Evolutionary conservation across 1,140 invertebrate species (phyloP).

Genomic region (Drosophila tristis): DNA sequence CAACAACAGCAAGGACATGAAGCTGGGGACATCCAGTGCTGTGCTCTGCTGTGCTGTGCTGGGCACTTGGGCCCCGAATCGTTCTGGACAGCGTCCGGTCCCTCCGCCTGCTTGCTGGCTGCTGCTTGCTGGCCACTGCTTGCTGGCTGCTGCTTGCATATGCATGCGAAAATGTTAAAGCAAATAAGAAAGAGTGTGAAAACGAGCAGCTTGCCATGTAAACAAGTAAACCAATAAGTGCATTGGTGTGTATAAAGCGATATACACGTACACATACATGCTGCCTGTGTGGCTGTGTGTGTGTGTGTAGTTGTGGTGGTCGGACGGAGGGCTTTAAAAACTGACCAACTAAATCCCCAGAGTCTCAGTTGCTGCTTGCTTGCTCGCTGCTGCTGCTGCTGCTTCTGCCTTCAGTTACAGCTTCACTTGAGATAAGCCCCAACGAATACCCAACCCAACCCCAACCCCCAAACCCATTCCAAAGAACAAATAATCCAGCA

Average conservation of each 20-base stretch:
- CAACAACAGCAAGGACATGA: constrained; percentile 50
- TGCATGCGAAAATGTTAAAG: constrained; percentile 81
- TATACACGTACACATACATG: constrained; percentile 37
- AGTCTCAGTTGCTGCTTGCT: constrained; percentile 36
- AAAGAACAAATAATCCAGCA: constrained; percentile 13
- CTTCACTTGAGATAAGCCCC: constrained; percentile 40
- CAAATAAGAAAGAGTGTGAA: constrained; percentile 82
- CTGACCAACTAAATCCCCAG: constrained; percentile 57
- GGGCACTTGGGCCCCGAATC: constrained; percentile 33
- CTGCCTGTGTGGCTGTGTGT: constrained; percentile 19
- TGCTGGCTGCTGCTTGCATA: constrained; percentile 69
- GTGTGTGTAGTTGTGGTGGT: neutral
- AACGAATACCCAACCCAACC: neutral
- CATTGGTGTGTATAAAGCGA: constrained; percentile 53
- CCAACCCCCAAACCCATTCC: neutral
- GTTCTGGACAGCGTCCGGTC: constrained; percentile 20
- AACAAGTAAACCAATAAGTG: constrained; percentile 82
- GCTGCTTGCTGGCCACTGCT: constrained; percentile 2
- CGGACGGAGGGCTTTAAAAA: constrained; percentile 53
- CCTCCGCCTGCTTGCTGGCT: constrained; percentile 31
- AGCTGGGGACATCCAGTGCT: constrained; percentile 18
- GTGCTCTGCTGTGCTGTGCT: neutral
- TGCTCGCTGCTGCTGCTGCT: too few species aligned
- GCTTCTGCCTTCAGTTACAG: constrained; percentile 15
- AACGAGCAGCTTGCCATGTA: constrained; percentile 82